Evolutionary conservation across 2,888 invertebrate genomes (phyloP).

Genomic region (Scaeva pyrastri): DNA sequence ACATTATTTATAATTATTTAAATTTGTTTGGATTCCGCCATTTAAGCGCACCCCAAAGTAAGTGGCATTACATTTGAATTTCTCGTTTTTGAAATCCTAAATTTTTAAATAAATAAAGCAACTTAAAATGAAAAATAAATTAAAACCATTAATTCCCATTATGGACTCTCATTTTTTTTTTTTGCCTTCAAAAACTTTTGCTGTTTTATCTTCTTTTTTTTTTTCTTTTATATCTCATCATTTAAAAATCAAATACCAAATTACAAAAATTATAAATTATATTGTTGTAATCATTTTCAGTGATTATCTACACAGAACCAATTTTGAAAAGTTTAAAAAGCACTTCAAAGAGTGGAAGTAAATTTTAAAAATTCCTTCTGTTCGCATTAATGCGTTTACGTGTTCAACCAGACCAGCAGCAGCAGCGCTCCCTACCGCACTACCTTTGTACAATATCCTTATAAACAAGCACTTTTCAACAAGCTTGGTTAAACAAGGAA

Average conservation of each 20-base stretch:
- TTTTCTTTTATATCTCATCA: neutral
- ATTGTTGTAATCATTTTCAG: constrained; percentile 48
- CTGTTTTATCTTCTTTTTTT: neutral
- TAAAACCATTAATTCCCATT: neutral
- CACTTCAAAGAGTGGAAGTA: constrained; percentile 59
- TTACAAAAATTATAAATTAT: constrained; percentile 59
- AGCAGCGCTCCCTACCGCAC: neutral
- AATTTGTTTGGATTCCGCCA: too few relatives aligned
- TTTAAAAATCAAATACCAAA: constrained; percentile 53
- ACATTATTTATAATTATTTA: too few relatives aligned
- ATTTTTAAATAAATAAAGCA: neutral
- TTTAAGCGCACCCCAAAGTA: too few relatives aligned
- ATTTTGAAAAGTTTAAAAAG: constrained; percentile 66
- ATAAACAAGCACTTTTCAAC: neutral
- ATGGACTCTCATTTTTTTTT: neutral
- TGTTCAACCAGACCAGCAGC: neutral
- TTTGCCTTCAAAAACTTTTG: neutral
- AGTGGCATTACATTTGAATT: too few relatives aligned
- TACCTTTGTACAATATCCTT: constrained; percentile 13
- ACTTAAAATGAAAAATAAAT: neutral
- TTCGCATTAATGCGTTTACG: constrained; percentile 64
- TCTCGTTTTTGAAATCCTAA: too few relatives aligned
- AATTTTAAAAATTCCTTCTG: constrained; percentile 69
- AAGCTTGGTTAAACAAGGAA: constrained; percentile 26
- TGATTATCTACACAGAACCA: constrained; percentile 55